Evolutionary conservation across 2,797 vertebrate species (phyloP).

Genomic region (Clarias pachynema): DNA sequence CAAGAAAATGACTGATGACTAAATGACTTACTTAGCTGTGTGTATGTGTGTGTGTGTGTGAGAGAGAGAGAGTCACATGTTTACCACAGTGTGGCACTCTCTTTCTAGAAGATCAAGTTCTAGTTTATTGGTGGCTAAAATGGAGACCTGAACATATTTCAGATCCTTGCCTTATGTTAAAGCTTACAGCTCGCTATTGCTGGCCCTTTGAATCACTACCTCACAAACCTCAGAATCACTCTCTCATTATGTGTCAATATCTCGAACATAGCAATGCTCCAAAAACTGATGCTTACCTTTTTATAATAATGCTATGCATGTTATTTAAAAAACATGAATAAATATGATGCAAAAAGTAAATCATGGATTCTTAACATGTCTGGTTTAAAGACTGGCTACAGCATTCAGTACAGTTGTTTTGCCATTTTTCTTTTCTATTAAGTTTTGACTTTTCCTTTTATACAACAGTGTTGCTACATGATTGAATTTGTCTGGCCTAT

Average conservation of each 20-base stretch:
- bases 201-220: conserved; percentile 65
- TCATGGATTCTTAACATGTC: background rate
- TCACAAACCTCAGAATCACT: conserved; percentile 65
- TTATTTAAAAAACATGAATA: background rate
- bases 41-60: background rate
- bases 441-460: background rate
- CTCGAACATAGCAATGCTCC: conserved; percentile 40
- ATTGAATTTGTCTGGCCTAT: background rate
- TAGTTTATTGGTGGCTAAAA: conserved; percentile 54
- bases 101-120: conserved; percentile 49
- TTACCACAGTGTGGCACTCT: conserved; percentile 78
- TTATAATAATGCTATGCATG: conserved; percentile 7
- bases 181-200: conserved; percentile 71
- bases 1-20: conserved; percentile 74
- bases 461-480: background rate
- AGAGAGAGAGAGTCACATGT: background rate
- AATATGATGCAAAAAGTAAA: background rate
- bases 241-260: conserved; percentile 53
- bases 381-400: background rate
- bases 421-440: background rate
- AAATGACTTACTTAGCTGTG: conserved; percentile 60
- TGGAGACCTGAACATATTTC: conserved; percentile 52
- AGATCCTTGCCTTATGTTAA: conserved; percentile 70
- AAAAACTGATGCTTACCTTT: conserved; percentile 27
- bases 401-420: background rate